Evolutionary conservation across 1,140 invertebrate genomes (phyloP), one percentile per base, ranked within the genome.

Genomic region (Drosophila pseudoobscura): DNA sequence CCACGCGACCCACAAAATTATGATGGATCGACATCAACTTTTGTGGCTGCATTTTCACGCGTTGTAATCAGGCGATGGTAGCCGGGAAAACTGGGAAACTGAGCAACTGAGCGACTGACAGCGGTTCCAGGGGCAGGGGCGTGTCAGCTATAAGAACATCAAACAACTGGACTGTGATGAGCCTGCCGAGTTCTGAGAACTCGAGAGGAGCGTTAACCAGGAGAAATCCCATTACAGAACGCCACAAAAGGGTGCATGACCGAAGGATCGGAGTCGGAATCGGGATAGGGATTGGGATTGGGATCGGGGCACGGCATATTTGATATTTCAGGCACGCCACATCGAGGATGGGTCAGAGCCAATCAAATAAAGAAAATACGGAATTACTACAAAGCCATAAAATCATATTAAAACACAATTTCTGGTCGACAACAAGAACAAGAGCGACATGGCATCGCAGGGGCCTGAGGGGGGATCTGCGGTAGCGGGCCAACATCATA

Each of bases 371-470:
- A 15, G 35, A 49, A 57, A 57, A 50, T 50, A 69, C 53, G 29
- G 64, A 75, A 65, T 71, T 62, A 75, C 76, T 65, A 62, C 78
- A 78, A 70, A 59, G 59, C 61, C 71, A 90, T 90, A 80, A 90
- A 90, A 90, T 78, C 87, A 80, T 73, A 90, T 90, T 90, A 90
- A 90, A 90, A 90, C 69, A 74, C 82, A 90, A 83, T 90, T 90
- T 87, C 78, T 85, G 71, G 65, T 75, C 57, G 24, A 35, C 41
- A 15, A 52, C 11, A 20, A 29, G 41, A 31, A 15, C 26, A 26
- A 4, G 13, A 15, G 3, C 6, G 15, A 22, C 8, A 45, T 46
- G 60, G 75, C 47, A 71, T 50, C 49, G 51, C 8, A 26, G 31
- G 17, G 22, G 43, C 9, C 3, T 31, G 31, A 17, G n/a, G n/a